Percentiles rank a stretch among this genome's conserved stretches.
These are phyloP conservation scores for Mellivora capensis DNA, from an alignment of 2,113 vertebrate species.

Conservation along the genomic window DNA sequence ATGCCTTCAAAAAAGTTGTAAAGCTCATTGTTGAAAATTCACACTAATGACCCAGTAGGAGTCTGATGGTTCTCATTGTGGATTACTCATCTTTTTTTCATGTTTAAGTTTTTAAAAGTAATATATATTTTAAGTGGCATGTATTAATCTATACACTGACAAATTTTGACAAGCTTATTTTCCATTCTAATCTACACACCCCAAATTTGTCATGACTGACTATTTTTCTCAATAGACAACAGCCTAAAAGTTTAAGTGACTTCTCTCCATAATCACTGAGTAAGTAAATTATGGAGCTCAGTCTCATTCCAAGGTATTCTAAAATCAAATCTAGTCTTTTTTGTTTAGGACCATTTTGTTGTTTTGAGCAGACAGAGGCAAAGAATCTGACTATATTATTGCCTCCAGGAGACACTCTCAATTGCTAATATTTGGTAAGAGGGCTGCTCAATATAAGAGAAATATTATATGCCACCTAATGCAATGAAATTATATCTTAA, in stretches of 20 bases:
- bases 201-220: neutral
- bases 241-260: neutral
- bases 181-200: neutral
- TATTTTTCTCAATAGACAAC: neutral
- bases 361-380: neutral
- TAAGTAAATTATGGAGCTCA: neutral
- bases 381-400: neutral
- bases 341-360: neutral
- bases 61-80: neutral
- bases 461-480: neutral
- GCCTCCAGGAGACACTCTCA: neutral
- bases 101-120: neutral
- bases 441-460: neutral
- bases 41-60: neutral
- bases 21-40: neutral
- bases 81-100: neutral
- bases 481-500: neutral
- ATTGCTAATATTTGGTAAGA: neutral
- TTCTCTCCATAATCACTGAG: neutral
- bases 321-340: neutral
- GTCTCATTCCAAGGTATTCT: neutral
- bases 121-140: neutral
- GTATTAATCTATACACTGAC: neutral
- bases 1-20: neutral
- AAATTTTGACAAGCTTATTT: neutral